Conservation (phyloP, 2,797 vertebrate species). For the Cyclopterus lumpus region DNA sequence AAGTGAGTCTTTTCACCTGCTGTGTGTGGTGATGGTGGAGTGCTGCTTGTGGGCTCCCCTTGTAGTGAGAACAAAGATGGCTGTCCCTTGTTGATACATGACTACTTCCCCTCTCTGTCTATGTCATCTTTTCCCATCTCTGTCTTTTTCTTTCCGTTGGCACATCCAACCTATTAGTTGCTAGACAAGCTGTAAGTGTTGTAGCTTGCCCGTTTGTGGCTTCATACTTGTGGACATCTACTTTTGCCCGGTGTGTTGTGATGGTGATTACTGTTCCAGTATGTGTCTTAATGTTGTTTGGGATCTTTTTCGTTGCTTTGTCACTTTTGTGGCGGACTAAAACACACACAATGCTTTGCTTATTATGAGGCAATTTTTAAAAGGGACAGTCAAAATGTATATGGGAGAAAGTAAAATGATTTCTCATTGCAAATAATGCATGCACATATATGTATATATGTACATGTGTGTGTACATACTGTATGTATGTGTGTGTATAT, state of each 20-base stretch:
- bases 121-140: conserved; percentile 85
- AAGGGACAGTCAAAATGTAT: conserved; percentile 62
- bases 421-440: conserved; percentile 67
- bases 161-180: conserved; percentile 88
- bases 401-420: conserved; percentile 75
- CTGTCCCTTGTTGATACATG: conserved; percentile 91
- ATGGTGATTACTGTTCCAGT: conserved; percentile 75
- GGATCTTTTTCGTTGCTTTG: conserved; percentile 90
- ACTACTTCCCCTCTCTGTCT: conserved; percentile 88
- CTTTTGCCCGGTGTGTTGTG: conserved; percentile 87
- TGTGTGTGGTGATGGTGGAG: conserved; percentile 97
- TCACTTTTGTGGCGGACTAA: conserved; percentile 83
- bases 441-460: conserved; percentile 39
- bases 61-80: conserved; percentile 94
- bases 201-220: conserved; percentile 93
- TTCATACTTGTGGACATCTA: conserved; percentile 91
- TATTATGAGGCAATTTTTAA: conserved; percentile 37
- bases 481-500: conserved; percentile 5
- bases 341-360: conserved; percentile 51
- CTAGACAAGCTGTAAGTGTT: conserved; percentile 89
- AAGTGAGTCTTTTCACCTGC: conserved; percentile 99
- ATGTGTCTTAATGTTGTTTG: conserved; percentile 95
- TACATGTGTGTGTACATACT: too few relatives aligned
- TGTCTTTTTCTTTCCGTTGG: conserved; percentile 79
- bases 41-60: conserved; percentile 94